phyloP scores from a whole-genome alignment of 2,797 vertebrate species.

The Sebastiscus albofasciatus region DNA sequence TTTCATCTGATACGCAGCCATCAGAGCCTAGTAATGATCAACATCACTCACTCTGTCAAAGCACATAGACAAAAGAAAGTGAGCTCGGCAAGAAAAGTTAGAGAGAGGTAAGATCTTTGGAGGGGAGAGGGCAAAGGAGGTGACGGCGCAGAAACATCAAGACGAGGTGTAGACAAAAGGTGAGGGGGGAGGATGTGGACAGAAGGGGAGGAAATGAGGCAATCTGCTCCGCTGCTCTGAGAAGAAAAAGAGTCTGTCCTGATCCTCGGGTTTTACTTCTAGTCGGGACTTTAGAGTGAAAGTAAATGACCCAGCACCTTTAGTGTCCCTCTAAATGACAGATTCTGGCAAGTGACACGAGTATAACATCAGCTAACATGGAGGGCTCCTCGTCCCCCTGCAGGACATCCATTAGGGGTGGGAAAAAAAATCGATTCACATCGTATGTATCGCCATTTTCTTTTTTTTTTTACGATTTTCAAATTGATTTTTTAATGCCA shows the following conservation, averaged over 20 bases:
- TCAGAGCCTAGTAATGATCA: conserved; percentile 63
- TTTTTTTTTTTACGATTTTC: too few species aligned
- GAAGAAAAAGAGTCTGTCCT: neutral
- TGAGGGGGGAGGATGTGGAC: neutral
- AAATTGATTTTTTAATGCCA: too few species aligned
- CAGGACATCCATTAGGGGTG: neutral
- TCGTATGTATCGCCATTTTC: too few species aligned
- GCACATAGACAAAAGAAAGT: conserved; percentile 29
- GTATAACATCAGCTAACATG: neutral
- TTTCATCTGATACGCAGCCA: conserved; percentile 53
- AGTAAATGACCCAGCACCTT: neutral
- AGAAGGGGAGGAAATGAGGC: neutral
- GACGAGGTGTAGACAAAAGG: conserved; percentile 2
- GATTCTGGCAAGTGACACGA: neutral
- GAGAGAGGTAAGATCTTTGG: neutral
- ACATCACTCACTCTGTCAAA: conserved; percentile 67
- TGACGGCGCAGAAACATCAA: neutral
- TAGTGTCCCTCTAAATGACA: neutral
- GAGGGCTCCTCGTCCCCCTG: neutral
- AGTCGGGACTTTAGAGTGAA: neutral
- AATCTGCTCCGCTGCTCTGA: neutral
- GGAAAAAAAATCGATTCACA: too few species aligned
- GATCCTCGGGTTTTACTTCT: neutral
- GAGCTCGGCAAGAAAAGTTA: conserved; percentile 4
- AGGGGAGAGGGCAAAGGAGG: conserved; percentile 3